These are phyloP conservation scores for Corvus moneduloides DNA, from an alignment of 2,113 vertebrate species.

Conservation along the genomic window DNA sequence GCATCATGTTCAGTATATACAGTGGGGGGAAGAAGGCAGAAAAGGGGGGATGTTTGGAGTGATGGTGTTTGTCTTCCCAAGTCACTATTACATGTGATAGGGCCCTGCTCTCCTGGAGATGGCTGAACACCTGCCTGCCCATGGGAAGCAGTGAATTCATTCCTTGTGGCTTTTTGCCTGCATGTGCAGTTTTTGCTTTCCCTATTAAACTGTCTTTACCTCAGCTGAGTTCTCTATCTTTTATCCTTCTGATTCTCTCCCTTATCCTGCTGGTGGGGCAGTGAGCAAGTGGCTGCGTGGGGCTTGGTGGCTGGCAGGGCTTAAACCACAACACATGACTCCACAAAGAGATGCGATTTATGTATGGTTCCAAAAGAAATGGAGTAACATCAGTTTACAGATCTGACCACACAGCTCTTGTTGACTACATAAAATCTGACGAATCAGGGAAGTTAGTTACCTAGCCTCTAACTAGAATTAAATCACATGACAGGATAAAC, in stretches of 20 bases:
- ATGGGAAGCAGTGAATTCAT: not conserved
- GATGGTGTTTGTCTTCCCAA: not conserved
- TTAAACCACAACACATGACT: not conserved
- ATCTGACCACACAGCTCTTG: not conserved
- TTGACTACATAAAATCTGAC: not conserved
- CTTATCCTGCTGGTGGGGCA: not conserved
- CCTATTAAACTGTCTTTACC: not conserved
- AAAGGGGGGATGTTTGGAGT: not conserved
- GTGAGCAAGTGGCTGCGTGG: rapidly evolving
- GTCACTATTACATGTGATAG: not conserved
- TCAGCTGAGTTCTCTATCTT: not conserved
- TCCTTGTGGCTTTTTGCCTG: not conserved
- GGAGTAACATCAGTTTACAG: not conserved
- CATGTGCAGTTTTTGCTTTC: not conserved
- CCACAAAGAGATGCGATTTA: not conserved
- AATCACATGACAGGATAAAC: not conserved
- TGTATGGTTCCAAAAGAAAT: not conserved
- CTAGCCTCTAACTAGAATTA: not conserved
- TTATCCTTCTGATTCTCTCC: not conserved
- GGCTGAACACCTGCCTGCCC: not conserved
- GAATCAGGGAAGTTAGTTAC: not conserved
- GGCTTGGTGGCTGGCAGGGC: not conserved
- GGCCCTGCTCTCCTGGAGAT: not conserved
- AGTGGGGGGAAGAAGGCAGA: not conserved
- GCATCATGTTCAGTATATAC: not conserved